Evolutionary conservation across 2,888 invertebrate species (phyloP).

Genomic region (Leucophenga montana): DNA sequence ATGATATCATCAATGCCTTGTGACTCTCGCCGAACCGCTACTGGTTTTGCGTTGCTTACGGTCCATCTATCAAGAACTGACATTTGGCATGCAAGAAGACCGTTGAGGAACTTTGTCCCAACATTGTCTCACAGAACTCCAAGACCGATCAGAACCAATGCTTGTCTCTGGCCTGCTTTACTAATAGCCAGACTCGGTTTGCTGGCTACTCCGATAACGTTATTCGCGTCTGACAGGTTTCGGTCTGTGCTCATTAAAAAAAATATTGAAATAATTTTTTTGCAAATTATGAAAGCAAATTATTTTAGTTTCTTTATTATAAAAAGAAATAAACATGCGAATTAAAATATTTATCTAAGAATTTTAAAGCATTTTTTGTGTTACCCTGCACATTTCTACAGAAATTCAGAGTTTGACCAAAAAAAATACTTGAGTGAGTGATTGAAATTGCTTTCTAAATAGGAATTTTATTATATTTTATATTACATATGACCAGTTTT

Average conservation of each 20-base stretch:
- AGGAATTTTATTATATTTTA: too few species aligned
- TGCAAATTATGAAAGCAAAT: constrained; percentile 23
- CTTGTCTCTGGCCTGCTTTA: constrained; percentile 96
- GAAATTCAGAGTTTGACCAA: too few species aligned
- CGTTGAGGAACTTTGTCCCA: constrained; percentile 96
- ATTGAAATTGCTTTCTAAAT: too few species aligned
- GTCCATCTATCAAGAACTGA: too few species aligned
- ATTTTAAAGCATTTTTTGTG: too few species aligned
- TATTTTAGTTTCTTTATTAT: constrained; percentile 63
- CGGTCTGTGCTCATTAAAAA: constrained; percentile 83
- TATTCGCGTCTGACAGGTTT: constrained; percentile 98
- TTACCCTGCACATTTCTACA: too few species aligned
- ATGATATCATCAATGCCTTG: too few species aligned
- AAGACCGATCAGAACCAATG: constrained; percentile 96
- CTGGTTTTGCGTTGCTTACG: too few species aligned
- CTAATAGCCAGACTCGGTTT: constrained; percentile 97
- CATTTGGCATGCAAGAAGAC: too few species aligned
- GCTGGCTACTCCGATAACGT: constrained; percentile 98
- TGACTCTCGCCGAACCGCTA: too few species aligned
- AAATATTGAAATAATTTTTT: background rate
- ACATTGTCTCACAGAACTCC: constrained; percentile 82
- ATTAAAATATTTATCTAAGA: constrained; percentile 28
- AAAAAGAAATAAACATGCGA: constrained; percentile 64
- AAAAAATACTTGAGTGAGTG: too few species aligned
- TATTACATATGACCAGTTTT: too few species aligned